Percentiles rank a stretch among this genome's conserved stretches.
Conservation (phyloP, 2,888 invertebrate species). For the Dryadula phaetusa region DNA sequence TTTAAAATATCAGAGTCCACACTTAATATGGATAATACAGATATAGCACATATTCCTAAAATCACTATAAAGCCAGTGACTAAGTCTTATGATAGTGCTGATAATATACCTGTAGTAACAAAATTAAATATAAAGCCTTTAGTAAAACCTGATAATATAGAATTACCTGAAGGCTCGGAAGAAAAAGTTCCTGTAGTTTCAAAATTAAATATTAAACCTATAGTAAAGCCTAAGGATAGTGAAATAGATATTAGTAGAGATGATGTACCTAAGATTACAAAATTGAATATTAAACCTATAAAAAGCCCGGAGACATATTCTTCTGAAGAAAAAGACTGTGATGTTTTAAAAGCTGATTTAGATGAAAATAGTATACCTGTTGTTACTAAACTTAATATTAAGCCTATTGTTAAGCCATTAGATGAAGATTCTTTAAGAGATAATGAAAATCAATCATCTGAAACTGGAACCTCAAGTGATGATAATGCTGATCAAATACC, state of each 20-base stretch:
- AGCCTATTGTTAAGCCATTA: constrained; percentile 81
- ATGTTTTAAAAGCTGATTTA: constrained; percentile 69
- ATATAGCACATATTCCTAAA: constrained; percentile 68
- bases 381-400: constrained; percentile 82
- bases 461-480: constrained; percentile 79
- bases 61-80: constrained; percentile 83
- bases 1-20: constrained; percentile 63
- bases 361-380: constrained; percentile 76
- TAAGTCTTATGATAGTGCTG: constrained; percentile 62
- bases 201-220: constrained; percentile 83
- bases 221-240: constrained; percentile 78
- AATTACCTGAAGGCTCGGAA: constrained; percentile 62
- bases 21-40: constrained; percentile 54
- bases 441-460: constrained; percentile 76
- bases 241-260: constrained; percentile 75
- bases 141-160: constrained; percentile 71
- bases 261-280: constrained; percentile 80
- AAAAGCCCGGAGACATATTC: constrained; percentile 73
- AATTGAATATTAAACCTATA: constrained; percentile 83
- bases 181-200: constrained; percentile 80
- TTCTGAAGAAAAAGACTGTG: constrained; percentile 78
- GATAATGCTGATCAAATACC: constrained; percentile 77
- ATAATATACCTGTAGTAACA: constrained; percentile 73
- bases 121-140: constrained; percentile 79
- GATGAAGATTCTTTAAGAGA: constrained; percentile 69